These are phyloP conservation scores for Odocoileus hemionus DNA, from an alignment of 2,113 vertebrate species.

Conservation along the genomic window DNA sequence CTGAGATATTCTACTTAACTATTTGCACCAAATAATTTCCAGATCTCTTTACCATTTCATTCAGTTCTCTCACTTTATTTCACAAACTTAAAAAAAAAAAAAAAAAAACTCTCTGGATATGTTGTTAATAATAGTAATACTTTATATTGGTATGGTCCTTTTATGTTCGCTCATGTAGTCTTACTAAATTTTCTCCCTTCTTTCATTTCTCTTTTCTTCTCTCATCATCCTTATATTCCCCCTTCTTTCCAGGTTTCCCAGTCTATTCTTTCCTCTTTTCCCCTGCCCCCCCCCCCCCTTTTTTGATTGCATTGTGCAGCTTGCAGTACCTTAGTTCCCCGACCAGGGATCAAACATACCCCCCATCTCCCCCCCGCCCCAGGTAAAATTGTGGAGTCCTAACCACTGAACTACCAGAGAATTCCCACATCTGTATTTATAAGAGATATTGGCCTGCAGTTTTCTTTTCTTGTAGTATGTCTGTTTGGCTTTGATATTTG, in stretches of 20 bases:
- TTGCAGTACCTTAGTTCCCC: background rate
- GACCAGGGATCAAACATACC: background rate
- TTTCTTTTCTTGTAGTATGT: background rate
- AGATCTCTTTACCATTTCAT: background rate
- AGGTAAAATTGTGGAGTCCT: background rate
- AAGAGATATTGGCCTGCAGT: background rate
- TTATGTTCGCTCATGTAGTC: background rate
- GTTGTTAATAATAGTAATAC: background rate
- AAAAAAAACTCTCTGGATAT: background rate
- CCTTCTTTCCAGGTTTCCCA: background rate
- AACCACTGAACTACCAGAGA: background rate
- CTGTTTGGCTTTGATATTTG: background rate
- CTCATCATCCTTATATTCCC: background rate
- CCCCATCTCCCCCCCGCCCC: background rate
- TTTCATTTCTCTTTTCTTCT: background rate
- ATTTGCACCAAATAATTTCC: background rate
- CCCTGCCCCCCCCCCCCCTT: accelerated
- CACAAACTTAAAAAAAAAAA: background rate
- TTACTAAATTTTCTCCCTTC: background rate
- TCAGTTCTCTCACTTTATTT: background rate
- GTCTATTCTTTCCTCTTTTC: background rate
- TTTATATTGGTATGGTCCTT: background rate
- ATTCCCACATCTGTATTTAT: background rate
- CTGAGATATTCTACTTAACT: background rate
- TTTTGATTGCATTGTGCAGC: background rate